These are phyloP conservation scores for Sphaeridia pumilis DNA, from an alignment of 2,888 invertebrate species.

Conservation along the genomic window DNA sequence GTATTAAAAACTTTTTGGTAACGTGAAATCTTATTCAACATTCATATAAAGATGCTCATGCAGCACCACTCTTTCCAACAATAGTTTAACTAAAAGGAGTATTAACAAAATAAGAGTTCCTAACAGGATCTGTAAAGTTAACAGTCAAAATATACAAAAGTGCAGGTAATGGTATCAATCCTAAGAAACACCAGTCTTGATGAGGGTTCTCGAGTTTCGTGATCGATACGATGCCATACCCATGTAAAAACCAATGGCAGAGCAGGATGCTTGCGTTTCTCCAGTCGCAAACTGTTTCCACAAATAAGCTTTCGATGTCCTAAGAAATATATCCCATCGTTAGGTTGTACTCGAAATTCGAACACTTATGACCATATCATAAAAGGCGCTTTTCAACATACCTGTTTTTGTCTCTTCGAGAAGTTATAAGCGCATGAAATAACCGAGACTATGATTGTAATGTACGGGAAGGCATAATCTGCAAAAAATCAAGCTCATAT, in stretches of 20 bases:
- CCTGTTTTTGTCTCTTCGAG: conserved; percentile 72
- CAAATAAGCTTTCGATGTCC: conserved; percentile 60
- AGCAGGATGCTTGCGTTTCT: conserved; percentile 67
- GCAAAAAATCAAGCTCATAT: no score
- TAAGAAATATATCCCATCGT: conserved; percentile 39
- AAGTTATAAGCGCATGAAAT: conserved; percentile 88
- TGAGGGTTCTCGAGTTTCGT: conserved; percentile 57
- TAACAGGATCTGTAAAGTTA: conserved; percentile 79
- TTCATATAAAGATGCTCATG: no score
- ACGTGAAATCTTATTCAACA: no score
- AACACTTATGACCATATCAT: no score
- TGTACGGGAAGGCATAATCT: conserved; percentile 92
- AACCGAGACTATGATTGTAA: conserved; percentile 79
- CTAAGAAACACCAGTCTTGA: conserved; percentile 41
- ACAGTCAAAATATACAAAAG: conserved; percentile 84
- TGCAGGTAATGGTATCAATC: conserved; percentile 78
- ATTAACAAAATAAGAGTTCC: conserved; percentile 38
- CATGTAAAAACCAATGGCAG: conserved; percentile 88
- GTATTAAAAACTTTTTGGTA: no score
- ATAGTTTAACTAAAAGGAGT: not conserved
- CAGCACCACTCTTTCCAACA: no score
- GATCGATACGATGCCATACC: conserved; percentile 80
- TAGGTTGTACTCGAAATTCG: no score
- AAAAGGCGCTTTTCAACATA: conserved; percentile 38
- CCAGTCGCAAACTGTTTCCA: conserved; percentile 61